These are phyloP conservation scores for Porites divaricata DNA, from an alignment of 92 coral and sea anemone genomes.

Conservation along the genomic window DNA sequence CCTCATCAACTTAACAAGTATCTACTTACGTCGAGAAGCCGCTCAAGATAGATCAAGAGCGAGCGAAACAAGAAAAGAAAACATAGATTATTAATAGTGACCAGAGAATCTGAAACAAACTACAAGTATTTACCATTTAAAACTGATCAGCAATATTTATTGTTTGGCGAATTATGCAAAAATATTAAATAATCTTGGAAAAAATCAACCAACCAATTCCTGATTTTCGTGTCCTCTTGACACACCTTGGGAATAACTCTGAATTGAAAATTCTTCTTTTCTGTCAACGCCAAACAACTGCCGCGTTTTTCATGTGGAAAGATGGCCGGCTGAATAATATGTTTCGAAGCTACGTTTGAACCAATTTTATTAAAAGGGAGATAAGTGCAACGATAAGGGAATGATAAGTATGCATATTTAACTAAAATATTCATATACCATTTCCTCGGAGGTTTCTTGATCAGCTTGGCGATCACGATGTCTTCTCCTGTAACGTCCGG, in stretches of 20 bases:
- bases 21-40: not conserved
- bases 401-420: conserved; percentile 30
- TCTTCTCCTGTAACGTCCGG: conserved; percentile 33
- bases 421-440: conserved; percentile 36
- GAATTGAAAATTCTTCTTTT: not conserved
- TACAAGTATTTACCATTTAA: not conserved
- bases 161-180: not conserved
- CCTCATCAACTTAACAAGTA: not conserved
- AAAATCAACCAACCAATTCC: not conserved
- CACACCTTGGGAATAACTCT: conserved; percentile 18
- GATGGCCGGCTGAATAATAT: not conserved
- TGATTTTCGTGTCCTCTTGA: not conserved
- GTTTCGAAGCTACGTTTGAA: not conserved
- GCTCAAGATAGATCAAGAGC: not conserved
- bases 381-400: not conserved
- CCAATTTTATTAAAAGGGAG: not conserved
- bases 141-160: not conserved
- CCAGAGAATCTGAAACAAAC: too few species aligned
- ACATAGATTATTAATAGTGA: too few species aligned
- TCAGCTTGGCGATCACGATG: conserved; percentile 31
- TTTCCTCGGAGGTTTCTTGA: conserved; percentile 40
- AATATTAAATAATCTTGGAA: not conserved
- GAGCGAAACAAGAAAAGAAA: conserved; percentile 1
- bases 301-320: not conserved
- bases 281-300: conserved; percentile 8